Conservation (phyloP, 2,888 invertebrate genomes). For the Orthosia gothica region DNA sequence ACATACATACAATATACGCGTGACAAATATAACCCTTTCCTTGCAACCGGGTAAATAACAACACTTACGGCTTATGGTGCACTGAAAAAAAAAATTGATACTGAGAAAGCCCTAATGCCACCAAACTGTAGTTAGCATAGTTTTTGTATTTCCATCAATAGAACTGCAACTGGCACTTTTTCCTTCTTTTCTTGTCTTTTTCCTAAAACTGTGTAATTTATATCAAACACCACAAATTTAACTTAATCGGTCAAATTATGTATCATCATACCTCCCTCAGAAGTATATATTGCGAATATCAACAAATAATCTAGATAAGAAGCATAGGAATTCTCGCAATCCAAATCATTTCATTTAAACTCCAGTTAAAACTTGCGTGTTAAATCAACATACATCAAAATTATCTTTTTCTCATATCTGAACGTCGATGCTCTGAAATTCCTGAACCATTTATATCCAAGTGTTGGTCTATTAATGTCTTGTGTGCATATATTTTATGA, state of each 20-base stretch:
- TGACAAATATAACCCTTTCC: too few relatives aligned
- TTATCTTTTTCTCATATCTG: conserved; percentile 68
- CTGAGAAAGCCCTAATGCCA: neutral
- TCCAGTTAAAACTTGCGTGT: conserved; percentile 60
- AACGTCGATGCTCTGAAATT: conserved; percentile 66
- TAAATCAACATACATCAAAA: conserved; percentile 63
- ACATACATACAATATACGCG: too few relatives aligned
- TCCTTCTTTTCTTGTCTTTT: too few relatives aligned
- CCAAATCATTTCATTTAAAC: conserved; percentile 43
- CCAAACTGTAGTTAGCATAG: neutral
- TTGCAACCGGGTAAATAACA: too few relatives aligned
- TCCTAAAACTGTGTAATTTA: too few relatives aligned
- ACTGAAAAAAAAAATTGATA: too few relatives aligned
- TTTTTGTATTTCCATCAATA: neutral
- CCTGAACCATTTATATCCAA: conserved; percentile 68
- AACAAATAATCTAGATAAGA: conserved; percentile 1
- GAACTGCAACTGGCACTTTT: neutral
- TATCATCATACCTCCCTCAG: neutral
- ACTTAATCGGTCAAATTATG: neutral
- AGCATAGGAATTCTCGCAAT: conserved; percentile 26
- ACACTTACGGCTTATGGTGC: too few relatives aligned
- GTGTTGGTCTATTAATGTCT: conserved; percentile 56
- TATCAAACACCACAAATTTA: neutral
- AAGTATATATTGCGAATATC: neutral
- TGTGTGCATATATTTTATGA: conserved; percentile 45